Conservation (phyloP, 2,113 vertebrate species). For the Chitala chitala region DNA sequence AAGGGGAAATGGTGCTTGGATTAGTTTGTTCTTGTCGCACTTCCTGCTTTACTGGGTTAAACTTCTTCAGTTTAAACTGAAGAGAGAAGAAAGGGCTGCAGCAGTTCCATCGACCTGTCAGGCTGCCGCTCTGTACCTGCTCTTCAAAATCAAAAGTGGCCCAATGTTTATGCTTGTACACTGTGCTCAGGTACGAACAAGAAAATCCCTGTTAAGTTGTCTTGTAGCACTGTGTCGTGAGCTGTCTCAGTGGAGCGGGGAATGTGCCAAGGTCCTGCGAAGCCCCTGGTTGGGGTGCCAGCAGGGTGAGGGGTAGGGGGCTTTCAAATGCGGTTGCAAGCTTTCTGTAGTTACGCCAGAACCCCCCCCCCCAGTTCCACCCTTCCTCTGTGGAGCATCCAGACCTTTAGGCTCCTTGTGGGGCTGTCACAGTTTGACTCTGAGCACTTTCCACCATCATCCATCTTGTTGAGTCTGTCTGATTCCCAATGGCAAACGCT, state of each 20-base stretch:
- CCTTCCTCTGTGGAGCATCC: constrained; percentile 41
- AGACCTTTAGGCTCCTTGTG: constrained; percentile 51
- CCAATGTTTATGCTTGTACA: constrained; percentile 49
- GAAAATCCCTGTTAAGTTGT: constrained; percentile 79
- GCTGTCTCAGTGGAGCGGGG: constrained; percentile 37
- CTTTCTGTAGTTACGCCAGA: constrained; percentile 40
- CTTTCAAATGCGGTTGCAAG: constrained; percentile 44
- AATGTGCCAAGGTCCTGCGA: constrained; percentile 49
- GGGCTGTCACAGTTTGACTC: constrained; percentile 18
- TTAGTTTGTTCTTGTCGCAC: not conserved
- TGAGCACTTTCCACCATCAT: constrained; percentile 27
- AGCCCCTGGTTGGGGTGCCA: constrained; percentile 44
- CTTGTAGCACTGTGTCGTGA: constrained; percentile 56
- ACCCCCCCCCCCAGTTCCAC: constrained; percentile 35
- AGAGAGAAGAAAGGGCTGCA: not conserved
- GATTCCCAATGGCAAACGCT: constrained; percentile 36
- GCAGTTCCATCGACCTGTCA: not conserved
- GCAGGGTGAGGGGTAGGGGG: constrained; percentile 19
- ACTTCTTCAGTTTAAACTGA: not conserved
- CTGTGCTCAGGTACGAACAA: constrained; percentile 69
- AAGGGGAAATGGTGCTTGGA: not conserved
- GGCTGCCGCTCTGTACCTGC: not conserved
- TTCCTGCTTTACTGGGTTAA: not conserved
- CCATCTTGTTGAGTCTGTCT: constrained; percentile 45
- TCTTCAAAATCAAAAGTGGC: not conserved